These are phyloP conservation scores for Ictalurus furcatus DNA, from an alignment of 2,113 vertebrate species.

Conservation along the genomic window DNA sequence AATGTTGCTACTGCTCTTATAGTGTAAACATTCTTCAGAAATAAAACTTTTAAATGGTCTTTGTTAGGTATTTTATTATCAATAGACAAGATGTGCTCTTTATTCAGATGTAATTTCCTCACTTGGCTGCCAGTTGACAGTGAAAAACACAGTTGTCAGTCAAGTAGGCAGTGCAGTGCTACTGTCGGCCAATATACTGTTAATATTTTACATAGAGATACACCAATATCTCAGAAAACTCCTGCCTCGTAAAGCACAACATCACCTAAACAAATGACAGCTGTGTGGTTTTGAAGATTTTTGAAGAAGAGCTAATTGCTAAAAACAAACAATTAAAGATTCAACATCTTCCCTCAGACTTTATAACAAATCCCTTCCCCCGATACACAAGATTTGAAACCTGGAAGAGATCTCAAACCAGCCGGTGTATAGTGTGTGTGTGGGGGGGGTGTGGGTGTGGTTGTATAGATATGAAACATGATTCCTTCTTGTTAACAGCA, in stretches of 20 bases:
- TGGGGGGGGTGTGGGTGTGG: no score
- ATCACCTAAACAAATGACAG: conserved; percentile 20
- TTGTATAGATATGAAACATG: no score
- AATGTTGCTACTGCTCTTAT: neutral
- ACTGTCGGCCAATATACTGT: neutral
- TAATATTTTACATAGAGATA: neutral
- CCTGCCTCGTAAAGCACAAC: conserved; percentile 4
- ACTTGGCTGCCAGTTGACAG: neutral
- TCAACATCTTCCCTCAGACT: neutral
- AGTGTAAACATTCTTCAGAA: neutral
- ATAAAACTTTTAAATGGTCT: neutral
- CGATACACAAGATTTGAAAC: neutral
- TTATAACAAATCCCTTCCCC: neutral
- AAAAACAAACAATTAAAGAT: neutral
- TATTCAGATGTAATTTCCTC: neutral
- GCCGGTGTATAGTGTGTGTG: neutral
- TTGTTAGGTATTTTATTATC: neutral
- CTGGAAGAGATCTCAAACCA: neutral
- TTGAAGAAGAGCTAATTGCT: neutral
- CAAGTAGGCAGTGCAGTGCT: neutral
- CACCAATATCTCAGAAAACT: neutral
- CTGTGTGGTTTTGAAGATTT: neutral
- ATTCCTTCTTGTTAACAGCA: neutral
- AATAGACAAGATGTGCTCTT: neutral
- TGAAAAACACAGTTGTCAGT: neutral